Percentiles rank a stretch among this genome's conserved stretches.
Conservation (phyloP, 2,888 invertebrate species). For the Autographa gamma region DNA sequence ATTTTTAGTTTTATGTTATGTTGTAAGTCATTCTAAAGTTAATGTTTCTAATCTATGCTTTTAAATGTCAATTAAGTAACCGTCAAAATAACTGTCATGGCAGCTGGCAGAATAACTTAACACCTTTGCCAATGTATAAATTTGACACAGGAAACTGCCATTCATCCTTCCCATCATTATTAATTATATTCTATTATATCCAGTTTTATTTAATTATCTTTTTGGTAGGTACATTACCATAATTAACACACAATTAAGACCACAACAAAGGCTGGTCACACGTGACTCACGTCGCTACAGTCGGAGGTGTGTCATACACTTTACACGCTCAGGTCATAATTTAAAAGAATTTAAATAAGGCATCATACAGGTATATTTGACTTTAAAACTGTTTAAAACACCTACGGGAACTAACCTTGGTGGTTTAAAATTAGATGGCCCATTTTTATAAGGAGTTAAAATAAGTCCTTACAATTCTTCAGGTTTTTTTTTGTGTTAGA, state of each 20-base stretch:
- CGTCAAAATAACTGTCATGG: not conserved
- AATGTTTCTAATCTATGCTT: no score
- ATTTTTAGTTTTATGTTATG: conserved; percentile 22
- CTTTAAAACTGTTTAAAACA: no score
- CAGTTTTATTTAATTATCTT: not conserved
- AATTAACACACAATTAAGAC: conserved; percentile 53
- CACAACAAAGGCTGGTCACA: conserved; percentile 38
- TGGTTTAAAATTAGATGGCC: no score
- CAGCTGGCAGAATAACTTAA: not conserved
- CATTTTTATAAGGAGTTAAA: no score
- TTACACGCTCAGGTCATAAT: conserved; percentile 8
- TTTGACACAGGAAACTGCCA: not conserved
- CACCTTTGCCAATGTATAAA: not conserved
- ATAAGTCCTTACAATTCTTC: no score
- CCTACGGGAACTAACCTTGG: no score
- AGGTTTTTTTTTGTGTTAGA: no score
- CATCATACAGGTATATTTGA: not conserved
- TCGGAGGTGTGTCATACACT: conserved; percentile 39
- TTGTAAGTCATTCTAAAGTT: no score
- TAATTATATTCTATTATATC: not conserved
- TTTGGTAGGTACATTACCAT: conserved; percentile 9
- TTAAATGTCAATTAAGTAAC: no score
- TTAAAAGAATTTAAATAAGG: conserved; percentile 18
- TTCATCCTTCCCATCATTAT: not conserved
- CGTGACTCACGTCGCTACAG: conserved; percentile 14